These are phyloP conservation scores for Oreochromis aureus DNA, from an alignment of 2,113 vertebrate genomes.

Conservation along the genomic window DNA sequence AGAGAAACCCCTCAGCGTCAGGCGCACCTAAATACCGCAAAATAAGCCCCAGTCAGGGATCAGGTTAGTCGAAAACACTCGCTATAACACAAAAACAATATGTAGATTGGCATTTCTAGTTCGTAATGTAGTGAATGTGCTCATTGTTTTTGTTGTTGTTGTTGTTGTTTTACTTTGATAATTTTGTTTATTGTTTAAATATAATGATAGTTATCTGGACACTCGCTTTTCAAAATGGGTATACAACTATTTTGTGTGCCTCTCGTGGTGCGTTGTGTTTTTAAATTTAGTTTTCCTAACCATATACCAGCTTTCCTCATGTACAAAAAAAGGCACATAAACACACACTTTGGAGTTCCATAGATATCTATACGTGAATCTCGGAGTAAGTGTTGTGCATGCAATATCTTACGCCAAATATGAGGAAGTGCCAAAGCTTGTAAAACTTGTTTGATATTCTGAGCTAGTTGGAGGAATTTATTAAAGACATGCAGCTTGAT, in stretches of 20 bases:
- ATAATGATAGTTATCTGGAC: not conserved
- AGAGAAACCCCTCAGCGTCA: not conserved
- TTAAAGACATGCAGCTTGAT: not conserved
- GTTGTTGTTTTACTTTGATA: not conserved
- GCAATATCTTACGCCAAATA: not conserved
- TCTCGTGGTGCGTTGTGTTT: not conserved
- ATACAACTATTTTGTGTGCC: not conserved
- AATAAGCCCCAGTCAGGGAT: not conserved
- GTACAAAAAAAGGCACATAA: not conserved
- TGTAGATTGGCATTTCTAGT: not conserved
- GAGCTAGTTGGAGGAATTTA: not conserved
- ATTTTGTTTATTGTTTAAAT: not conserved
- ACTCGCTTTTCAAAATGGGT: not conserved
- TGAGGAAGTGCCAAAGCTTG: not conserved
- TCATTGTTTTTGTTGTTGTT: not conserved
- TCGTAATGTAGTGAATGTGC: not conserved
- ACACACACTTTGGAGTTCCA: not conserved
- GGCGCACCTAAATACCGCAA: not conserved
- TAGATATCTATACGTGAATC: not conserved
- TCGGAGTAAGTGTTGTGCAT: not conserved
- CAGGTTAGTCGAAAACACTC: not conserved
- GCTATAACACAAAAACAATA: not conserved
- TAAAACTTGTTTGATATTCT: not conserved
- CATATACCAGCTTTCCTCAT: not conserved
- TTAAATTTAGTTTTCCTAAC: not conserved